Percentiles rank a stretch among this genome's conserved stretches.
These are phyloP conservation scores for Lysandra bellargus DNA, from an alignment of 2,888 invertebrate genomes.

Conservation along the genomic window DNA sequence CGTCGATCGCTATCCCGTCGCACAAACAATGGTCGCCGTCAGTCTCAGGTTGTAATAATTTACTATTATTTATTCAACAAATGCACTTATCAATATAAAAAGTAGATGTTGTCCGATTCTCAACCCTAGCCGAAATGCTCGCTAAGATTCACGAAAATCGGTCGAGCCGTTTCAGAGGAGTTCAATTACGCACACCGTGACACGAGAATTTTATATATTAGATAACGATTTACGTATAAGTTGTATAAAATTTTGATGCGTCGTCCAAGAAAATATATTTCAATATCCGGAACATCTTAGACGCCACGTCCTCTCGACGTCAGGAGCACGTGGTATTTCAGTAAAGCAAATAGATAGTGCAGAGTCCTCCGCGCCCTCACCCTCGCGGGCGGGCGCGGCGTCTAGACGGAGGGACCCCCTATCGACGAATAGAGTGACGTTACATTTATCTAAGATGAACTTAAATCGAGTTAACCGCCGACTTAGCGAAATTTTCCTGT, in stretches of 20 bases:
- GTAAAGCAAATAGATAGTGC: conserved; percentile 73
- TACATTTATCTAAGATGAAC: conserved; percentile 46
- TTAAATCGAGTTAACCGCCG: conserved; percentile 43
- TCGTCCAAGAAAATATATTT: neutral
- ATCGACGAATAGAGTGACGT: conserved; percentile 48
- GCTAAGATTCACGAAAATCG: too few relatives aligned
- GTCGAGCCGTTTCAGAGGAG: too few relatives aligned
- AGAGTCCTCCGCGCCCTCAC: conserved; percentile 70
- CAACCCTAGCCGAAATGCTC: too few relatives aligned
- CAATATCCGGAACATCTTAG: conserved; percentile 13
- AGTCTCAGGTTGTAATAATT: too few relatives aligned
- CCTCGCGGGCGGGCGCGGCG: conserved; percentile 72
- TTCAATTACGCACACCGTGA: too few relatives aligned
- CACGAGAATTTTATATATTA: too few relatives aligned
- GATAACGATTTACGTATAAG: neutral
- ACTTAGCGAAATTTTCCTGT: conserved; percentile 19
- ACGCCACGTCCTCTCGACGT: conserved; percentile 48
- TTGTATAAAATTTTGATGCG: neutral
- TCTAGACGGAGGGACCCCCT: conserved; percentile 76
- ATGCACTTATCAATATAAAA: too few relatives aligned
- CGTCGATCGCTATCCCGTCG: too few relatives aligned
- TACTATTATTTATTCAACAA: too few relatives aligned
- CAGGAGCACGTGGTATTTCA: conserved; percentile 65
- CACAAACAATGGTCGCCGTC: too few relatives aligned
- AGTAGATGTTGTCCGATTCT: too few relatives aligned